Conservation (phyloP, 2,797 vertebrate genomes). For the Tokudaia muenninki region DNA sequence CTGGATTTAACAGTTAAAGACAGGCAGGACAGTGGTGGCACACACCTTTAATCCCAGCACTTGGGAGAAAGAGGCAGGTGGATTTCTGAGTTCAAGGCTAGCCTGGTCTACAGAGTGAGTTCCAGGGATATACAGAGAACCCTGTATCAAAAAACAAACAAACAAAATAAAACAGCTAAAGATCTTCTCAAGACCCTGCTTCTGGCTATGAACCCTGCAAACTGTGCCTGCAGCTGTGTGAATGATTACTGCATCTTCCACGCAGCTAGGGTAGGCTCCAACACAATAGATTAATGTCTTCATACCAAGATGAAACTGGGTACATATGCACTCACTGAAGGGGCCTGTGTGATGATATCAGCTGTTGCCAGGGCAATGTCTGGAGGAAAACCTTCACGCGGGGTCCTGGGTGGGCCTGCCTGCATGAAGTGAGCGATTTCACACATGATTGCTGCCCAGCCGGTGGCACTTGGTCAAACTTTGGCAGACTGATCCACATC, state of each 20-base stretch:
- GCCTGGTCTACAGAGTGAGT: too few relatives aligned
- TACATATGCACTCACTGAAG: neutral
- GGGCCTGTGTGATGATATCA: rapidly evolving
- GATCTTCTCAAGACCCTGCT: neutral
- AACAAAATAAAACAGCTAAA: too few relatives aligned
- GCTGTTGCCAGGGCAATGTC: too few relatives aligned
- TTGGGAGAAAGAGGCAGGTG: too few relatives aligned
- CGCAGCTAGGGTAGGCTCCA: too few relatives aligned
- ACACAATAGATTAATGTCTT: neutral
- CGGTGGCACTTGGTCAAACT: neutral
- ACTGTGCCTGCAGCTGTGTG: neutral
- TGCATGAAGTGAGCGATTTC: neutral
- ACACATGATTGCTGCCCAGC: neutral
- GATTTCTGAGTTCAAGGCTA: too few relatives aligned
- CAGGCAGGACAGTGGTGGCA: too few relatives aligned
- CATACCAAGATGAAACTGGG: neutral
- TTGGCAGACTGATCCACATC: neutral
- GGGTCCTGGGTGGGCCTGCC: neutral
- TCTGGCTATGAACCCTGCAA: neutral
- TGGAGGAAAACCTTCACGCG: neutral
- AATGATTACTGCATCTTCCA: neutral
- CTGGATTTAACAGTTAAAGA: neutral
- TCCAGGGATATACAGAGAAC: too few relatives aligned
- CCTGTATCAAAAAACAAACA: too few relatives aligned
- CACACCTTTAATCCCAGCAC: too few relatives aligned